A percentile compares a stretch with the other conserved stretches of the same genome.
Conservation (phyloP, 2,888 invertebrate species). For the Lacanobia oleracea region DNA sequence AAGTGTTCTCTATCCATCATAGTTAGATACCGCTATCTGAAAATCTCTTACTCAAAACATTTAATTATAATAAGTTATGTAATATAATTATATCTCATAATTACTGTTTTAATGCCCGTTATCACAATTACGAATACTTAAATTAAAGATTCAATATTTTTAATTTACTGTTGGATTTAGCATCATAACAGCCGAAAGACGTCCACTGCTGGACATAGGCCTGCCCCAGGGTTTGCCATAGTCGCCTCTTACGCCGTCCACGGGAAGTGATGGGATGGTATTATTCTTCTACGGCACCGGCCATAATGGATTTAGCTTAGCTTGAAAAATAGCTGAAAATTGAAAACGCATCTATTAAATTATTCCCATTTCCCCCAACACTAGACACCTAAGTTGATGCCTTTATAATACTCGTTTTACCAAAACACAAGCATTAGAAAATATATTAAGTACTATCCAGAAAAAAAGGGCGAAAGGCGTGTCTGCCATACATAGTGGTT, state of each 20-base stretch:
- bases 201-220: too few relatives aligned
- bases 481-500: constrained; percentile 69
- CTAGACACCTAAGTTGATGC: neutral
- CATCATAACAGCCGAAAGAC: too few relatives aligned
- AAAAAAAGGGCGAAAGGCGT: constrained; percentile 69
- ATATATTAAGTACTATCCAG: constrained; percentile 45
- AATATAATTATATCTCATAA: neutral
- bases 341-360: neutral
- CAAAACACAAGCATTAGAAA: constrained; percentile 25
- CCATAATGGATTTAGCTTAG: neutral
- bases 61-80: constrained; percentile 12
- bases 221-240: too few relatives aligned
- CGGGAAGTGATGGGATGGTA: too few relatives aligned
- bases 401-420: neutral
- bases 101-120: neutral
- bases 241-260: too few relatives aligned
- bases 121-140: neutral
- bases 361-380: too few relatives aligned
- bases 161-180: neutral
- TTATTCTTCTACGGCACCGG: too few relatives aligned
- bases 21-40: constrained; percentile 14
- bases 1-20: constrained; percentile 37
- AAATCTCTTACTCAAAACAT: constrained; percentile 10
- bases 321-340: neutral
- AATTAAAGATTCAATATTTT: neutral